Percentiles rank a stretch among this genome's conserved stretches.
Evolutionary conservation across 2,797 vertebrate genomes (phyloP).

Genomic region (Paedocypris micromegethes): DNA sequence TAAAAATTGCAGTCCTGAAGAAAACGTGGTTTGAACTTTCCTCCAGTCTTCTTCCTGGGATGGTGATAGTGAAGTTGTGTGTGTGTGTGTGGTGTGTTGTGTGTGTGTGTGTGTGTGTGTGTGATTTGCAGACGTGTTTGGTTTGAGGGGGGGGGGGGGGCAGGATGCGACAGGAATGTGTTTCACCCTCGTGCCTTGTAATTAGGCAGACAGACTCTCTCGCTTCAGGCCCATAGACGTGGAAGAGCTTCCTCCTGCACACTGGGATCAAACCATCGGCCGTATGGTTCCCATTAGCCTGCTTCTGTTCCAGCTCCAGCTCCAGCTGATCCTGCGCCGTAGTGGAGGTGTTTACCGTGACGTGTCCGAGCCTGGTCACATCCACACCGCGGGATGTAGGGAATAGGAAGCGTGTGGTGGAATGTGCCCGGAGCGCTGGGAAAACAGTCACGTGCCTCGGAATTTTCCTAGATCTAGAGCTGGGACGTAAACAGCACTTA

Average conservation of each 20-base stretch:
- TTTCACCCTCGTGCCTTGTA: slow-evolving; percentile 59
- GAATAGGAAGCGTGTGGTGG: slow-evolving; percentile 48
- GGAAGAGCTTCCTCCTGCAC: slow-evolving; percentile 5
- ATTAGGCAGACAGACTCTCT: slow-evolving; percentile 54
- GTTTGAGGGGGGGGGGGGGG: slow-evolving; percentile 51
- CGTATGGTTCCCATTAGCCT: slow-evolving; percentile 12
- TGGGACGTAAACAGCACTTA: too few species aligned
- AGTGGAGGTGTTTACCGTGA: slow-evolving; percentile 13
- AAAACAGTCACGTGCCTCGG: slow-evolving; percentile 42
- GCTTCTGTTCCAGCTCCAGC: slow-evolving; percentile 12
- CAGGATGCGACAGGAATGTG: slow-evolving; percentile 62
- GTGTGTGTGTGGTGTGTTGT: too few species aligned
- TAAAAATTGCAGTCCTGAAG: too few species aligned
- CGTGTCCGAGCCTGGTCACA: slow-evolving; percentile 55
- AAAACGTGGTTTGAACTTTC: not conserved
- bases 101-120: not conserved
- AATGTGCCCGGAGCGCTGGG: slow-evolving; percentile 53
- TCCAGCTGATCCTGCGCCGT: not conserved
- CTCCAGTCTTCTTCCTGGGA: not conserved
- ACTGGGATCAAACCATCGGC: slow-evolving; percentile 9
- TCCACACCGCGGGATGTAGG: slow-evolving; percentile 46
- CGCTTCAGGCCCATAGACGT: slow-evolving; percentile 1
- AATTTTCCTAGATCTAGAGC: slow-evolving; percentile 1
- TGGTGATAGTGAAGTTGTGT: too few species aligned
- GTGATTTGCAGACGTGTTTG: slow-evolving; percentile 23